Conservation (phyloP, 2,113 vertebrate genomes). For the Gorilla gorilla region DNA sequence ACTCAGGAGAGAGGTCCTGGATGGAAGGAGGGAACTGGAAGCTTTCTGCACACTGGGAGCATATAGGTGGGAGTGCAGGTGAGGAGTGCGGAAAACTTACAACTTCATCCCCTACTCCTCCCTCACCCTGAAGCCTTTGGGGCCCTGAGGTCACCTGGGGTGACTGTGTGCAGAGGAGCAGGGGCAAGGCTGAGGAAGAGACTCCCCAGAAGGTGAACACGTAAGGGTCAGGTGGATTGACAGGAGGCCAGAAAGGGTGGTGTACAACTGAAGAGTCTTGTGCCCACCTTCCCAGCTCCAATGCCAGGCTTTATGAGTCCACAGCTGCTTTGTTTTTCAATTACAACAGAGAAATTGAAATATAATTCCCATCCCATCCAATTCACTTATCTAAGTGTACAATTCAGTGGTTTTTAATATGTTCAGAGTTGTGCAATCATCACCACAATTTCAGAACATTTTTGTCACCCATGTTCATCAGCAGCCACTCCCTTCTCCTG, state of each 20-base stretch:
- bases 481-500: not conserved
- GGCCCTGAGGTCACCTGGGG: not conserved
- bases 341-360: not conserved
- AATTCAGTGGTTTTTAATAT: not conserved
- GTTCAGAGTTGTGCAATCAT: not conserved
- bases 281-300: not conserved
- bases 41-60: fast-evolving
- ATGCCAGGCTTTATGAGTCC: not conserved
- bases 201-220: not conserved
- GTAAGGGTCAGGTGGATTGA: not conserved
- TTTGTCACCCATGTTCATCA: not conserved
- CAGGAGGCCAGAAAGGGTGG: not conserved
- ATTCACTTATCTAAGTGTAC: not conserved
- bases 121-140: no score
- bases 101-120: no score
- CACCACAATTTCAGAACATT: not conserved
- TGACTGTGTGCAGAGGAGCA: not conserved
- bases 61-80: not conserved
- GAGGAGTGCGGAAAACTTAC: not conserved
- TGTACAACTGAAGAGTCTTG: fast-evolving
- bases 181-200: not conserved
- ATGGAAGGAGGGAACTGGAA: fast-evolving
- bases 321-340: not conserved
- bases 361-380: not conserved
- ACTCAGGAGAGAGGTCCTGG: not conserved